phyloP scores from a whole-genome alignment of 2,797 vertebrate species.

The Lemur catta region DNA sequence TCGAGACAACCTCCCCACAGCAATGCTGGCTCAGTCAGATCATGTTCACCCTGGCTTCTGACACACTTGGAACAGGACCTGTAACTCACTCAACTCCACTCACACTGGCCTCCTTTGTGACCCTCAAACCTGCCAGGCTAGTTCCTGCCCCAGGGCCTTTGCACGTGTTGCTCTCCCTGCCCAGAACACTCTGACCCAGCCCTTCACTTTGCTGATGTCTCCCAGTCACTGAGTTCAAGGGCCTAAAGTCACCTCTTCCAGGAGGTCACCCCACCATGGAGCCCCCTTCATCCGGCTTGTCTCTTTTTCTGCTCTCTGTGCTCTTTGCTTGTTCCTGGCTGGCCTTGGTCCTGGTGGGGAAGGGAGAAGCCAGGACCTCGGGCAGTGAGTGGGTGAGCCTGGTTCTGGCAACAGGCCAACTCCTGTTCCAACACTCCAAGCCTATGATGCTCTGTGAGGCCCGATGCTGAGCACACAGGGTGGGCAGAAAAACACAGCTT shows the following conservation, averaged over 20 bases:
- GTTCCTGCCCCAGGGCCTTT: constrained; percentile 35
- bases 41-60: background rate
- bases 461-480: background rate
- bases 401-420: too few species aligned
- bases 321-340: background rate
- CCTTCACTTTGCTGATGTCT: accelerated
- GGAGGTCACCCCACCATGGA: background rate
- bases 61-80: background rate
- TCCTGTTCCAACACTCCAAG: background rate
- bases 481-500: background rate
- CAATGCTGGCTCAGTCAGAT: background rate
- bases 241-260: background rate
- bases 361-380: background rate
- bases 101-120: background rate
- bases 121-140: background rate
- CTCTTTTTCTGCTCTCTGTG: too few species aligned
- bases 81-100: background rate
- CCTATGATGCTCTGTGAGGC: accelerated
- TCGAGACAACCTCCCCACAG: background rate
- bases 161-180: background rate
- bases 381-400: background rate
- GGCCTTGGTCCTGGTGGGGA: background rate
- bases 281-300: background rate
- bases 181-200: background rate
- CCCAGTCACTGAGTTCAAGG: background rate